Base-by-base conservation (phyloP, 2,797 vertebrate species). In the Chelmon rostratus region DNA sequence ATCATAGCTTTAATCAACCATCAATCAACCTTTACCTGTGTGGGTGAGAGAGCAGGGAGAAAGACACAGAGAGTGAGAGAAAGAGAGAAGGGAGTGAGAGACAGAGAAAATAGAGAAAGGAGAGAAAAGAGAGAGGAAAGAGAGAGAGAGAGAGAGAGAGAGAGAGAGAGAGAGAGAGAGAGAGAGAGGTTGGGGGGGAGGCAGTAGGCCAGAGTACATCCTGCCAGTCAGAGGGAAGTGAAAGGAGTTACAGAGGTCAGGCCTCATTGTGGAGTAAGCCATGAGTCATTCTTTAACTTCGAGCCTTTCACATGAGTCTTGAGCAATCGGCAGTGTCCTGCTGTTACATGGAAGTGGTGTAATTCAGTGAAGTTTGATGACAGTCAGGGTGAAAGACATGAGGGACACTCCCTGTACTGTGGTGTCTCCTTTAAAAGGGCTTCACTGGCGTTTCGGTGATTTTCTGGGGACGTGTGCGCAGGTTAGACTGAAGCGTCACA, bases 181-280 rank as follows among this genome's bases (percentile, higher is more conserved):
- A 50, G 13, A 33, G 40, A 3, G 11, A 42, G 81, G 68, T 50
- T 61, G 37, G 23, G 42, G 52, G 46, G 31, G 11, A 73, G 73
- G 83, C 80, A 83, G 62, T 73, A 49, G 90, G 78, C 74, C 84
- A 89, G 73, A 84, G 82, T 82, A 83, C 83, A 85, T 83, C 76
- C 76, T 76, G 79, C 38, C 50, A 85, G 83, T 69, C 54, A 85
- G 71, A 79, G 86, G 84, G 89, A 91, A 91, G 79, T 84, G 69
- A 64, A 83, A 90, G 89, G 89, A 90, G 88, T 88, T 82, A 86
- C 80, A 89, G 76, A 87, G 89, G 89, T 92, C 85, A 91, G 25
- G 46, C 76, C 86, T 54, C 90, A 84, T 78, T 85, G 84, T 90
- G 78, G 72, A 85, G 84, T 82, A 82, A 84, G 72, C 65, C 23